Base-by-base conservation (phyloP, 1,140 invertebrate genomes). In the Lysiphlebus fabarum region DNA sequence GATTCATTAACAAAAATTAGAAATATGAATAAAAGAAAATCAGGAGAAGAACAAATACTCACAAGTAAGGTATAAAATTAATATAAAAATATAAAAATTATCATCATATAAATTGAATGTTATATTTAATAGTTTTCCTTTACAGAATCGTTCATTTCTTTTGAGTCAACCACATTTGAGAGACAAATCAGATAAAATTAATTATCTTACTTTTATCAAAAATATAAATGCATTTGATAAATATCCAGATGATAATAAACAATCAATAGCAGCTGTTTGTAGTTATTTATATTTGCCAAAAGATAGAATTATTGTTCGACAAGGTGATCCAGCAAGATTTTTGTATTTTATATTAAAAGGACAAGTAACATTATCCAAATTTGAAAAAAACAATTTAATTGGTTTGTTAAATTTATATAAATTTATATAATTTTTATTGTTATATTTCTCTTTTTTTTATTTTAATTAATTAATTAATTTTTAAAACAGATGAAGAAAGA, bases 331-430 rank as follows among this genome's bases (percentile, higher is more conserved):
- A n/a, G 79, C 84, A 0, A 69, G 76, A 43, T 79, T 78, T 9
- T 62, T 86, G 53, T 86, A 85, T 69, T 85, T 82, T 64, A 78
- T 87, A n/a, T 64, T 85, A 2, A 78, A 68, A 2, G 86, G 85
- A 14, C 81, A 84, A 62, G 75, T 84, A 3, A 66, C 65, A 11
- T 72, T 85, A 26, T 80, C 77, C 26, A 80, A 79, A 56, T 68
- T 76, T 54, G 65, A 77, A 3, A 82, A 64, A 37, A 83, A 86
- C 61, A 72, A 79, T 11, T 65, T 83, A n/a, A 74, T 72, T 11
- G 70, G 74, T 76, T 53, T 58, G 26, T 51, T 38, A 12, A 41
- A 36, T 50, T 12, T 14, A 14, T 36, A 12, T 8, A 7, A 12
- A 14, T 26, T 42, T 42, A 14, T n/a, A 3, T 10, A n/a, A n/a